Base-by-base conservation (phyloP, 35 echinoderm and acorn worm species). In the Nesometra sesokonis region DNA sequence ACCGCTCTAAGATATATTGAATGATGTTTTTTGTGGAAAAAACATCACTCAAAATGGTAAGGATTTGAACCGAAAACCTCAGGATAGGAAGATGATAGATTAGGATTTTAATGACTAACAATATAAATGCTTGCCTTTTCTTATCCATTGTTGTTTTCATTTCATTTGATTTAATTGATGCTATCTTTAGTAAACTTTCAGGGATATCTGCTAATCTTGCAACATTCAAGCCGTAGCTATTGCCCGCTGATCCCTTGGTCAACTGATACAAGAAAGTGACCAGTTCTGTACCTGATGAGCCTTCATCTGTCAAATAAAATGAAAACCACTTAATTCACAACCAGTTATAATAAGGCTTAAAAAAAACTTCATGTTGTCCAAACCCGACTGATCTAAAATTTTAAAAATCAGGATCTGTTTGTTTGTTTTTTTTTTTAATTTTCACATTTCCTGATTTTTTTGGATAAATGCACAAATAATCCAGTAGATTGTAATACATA, bases 241-340 rank as follows among this genome's bases (percentile, higher is more conserved):
- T 88, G 80, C 90, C 84, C 33, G 96, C 96, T 31, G 89, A 85
- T 38, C 93, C 96, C 35, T 78, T 39, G 11, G 94, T 93, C 38
- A 99, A 85, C 80, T 99, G 89, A 79, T 99, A 99, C 36, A 99
- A 80, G 40, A 99, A 99, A 17, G 96, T 99, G 35, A 99, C 35
- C 9, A 85, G 82, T 35, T 93, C 90, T 11, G 82, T 35, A 11
- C 52, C 21, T 9, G 52, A 67, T 67, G 52, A 67, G 7, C 23
- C 7, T 2, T 67, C 23, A 19, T 67, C 52, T 67, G 52, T 67
- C 21, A 67, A 67, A 67, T 67, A 67, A 13, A 67, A 67, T 15
- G 15, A 43, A 4, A 43, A 43, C 15, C n/a, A 43, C 15, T 7
- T 4, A 43, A 43, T 43, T 43, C 4, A 7, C 15, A 43, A 43